Evolutionary conservation across 2,113 vertebrate genomes (phyloP), one percentile per base, ranked within the genome.

Genomic region (Xenopus laevis): DNA sequence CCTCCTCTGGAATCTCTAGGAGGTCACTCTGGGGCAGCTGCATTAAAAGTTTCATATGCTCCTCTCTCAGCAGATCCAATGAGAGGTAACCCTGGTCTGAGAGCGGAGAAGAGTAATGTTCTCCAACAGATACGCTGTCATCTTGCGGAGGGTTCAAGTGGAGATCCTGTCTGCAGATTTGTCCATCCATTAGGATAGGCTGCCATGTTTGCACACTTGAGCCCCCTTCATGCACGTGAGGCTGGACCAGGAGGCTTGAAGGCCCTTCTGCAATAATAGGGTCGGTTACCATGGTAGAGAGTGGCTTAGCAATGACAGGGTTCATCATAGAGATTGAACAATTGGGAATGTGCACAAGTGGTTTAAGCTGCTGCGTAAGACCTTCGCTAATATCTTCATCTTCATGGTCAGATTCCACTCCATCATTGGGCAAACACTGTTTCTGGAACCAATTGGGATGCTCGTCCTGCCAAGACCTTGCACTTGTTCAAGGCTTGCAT

Each of bases 61-160:
- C 81, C 81, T 59, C 86, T 80, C 1, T 91, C 84, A 0, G 83
- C 80, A 17, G 75, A 82, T 63, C 91, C 89, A 0, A 84, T 47
- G 95, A 97, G 80, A 89, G 92, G 66, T 97, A 97, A 55, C 94
- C 96, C 74, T 95, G 95, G 83, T 98, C 97, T 0, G 94, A 96
- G 33, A 92, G 93, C 67, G 89, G 87, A 1, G 87, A 93, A 4
- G 62, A 27, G 21, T 50, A 21, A 2, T 45, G 30, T 53, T 63
- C 15, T 12, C 7, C 2, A 13, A 45, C 16, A 17, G 2, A 12
- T 53, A 50, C 20, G 13, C 10, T 21, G 21, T 9, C 2, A 11
- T 17, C 33, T 13, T 16, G 17, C 7, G 1, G 5, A 0, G 71
- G 2, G 7, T 60, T n/a, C 1, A 18, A 7, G 0, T 65, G 65